Evolutionary conservation across 2,113 vertebrate genomes (phyloP).

Genomic region (Geococcyx californianus): DNA sequence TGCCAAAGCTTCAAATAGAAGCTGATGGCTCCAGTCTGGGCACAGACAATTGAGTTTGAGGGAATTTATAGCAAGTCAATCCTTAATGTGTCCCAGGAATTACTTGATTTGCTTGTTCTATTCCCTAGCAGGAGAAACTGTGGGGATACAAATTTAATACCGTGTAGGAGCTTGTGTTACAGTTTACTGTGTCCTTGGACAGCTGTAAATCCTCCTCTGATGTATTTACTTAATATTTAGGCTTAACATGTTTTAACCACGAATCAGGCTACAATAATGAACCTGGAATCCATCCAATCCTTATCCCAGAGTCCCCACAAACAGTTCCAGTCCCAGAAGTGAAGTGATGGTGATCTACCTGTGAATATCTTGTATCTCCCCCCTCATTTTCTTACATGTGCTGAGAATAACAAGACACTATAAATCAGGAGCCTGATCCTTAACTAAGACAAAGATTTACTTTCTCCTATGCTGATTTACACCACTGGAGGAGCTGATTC

Average conservation of each 20-base stretch:
- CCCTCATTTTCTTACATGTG: constrained; percentile 11
- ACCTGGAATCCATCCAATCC: constrained; percentile 51
- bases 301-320: constrained; percentile 60
- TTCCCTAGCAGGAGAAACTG: constrained; percentile 67
- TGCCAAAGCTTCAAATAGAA: constrained; percentile 66
- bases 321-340: constrained; percentile 47
- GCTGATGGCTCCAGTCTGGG: constrained; percentile 70
- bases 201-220: constrained; percentile 66
- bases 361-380: not conserved
- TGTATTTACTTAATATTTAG: constrained; percentile 73
- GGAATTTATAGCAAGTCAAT: constrained; percentile 70
- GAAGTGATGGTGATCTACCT: constrained; percentile 46
- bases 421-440: constrained; percentile 54
- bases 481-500: constrained; percentile 19
- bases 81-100: constrained; percentile 73
- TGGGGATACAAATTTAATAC: constrained; percentile 67
- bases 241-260: constrained; percentile 73
- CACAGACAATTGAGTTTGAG: constrained; percentile 71
- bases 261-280: constrained; percentile 61
- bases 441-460: constrained; percentile 32
- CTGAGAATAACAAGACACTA: constrained; percentile 40
- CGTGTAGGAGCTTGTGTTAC: constrained; percentile 64
- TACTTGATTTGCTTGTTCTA: constrained; percentile 75
- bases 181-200: constrained; percentile 73
- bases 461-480: constrained; percentile 43